These are phyloP conservation scores for Galerucella pusilla DNA, from an alignment of 2,888 invertebrate species.

Conservation along the genomic window DNA sequence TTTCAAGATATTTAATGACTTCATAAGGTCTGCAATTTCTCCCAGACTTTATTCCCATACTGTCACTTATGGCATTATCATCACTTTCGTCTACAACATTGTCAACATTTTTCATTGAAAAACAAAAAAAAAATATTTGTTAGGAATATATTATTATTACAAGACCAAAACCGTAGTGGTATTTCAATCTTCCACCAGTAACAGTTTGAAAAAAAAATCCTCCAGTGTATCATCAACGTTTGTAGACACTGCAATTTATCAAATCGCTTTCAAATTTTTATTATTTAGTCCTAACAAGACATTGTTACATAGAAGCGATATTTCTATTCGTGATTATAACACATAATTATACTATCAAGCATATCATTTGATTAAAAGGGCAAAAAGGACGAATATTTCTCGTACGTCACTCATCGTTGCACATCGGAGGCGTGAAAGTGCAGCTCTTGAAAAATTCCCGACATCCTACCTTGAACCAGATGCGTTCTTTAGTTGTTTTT, in stretches of 20 bases:
- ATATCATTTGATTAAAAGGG: constrained; percentile 35
- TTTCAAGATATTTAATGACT: no score
- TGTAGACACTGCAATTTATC: background rate
- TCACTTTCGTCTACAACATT: no score
- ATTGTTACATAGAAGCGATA: background rate
- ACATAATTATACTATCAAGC: constrained; percentile 26
- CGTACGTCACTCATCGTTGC: constrained; percentile 45
- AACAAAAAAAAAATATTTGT: no score
- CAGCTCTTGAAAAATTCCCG: constrained; percentile 29
- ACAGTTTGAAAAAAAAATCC: background rate
- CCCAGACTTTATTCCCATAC: no score
- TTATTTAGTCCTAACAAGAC: background rate
- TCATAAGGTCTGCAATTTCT: no score
- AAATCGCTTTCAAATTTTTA: background rate
- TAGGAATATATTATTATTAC: no score
- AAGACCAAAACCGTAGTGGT: no score
- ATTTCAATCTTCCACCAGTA: background rate
- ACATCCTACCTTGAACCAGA: constrained; percentile 49
- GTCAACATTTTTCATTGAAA: no score
- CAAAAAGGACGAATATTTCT: constrained; percentile 47
- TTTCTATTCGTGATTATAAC: constrained; percentile 6
- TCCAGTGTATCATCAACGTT: background rate
- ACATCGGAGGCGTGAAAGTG: constrained; percentile 49
- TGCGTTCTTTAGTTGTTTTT: constrained; percentile 41
- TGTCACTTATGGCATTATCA: no score